Base-by-base conservation (phyloP, 2,113 vertebrate genomes). In the Xiphophorus couchianus region DNA sequence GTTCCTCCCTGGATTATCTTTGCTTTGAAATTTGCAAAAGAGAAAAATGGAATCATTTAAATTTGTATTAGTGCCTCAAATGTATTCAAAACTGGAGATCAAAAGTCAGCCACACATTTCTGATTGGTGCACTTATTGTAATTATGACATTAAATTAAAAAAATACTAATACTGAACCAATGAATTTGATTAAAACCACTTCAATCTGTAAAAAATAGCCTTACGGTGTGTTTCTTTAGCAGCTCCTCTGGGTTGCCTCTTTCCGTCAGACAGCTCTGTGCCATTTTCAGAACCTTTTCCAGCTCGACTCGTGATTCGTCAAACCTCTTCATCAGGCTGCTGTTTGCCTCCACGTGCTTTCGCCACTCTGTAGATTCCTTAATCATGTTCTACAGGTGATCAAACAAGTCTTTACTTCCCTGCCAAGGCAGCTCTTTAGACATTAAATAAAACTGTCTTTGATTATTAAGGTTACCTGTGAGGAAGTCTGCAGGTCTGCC, bases 261-360 rank as follows among this genome's bases (percentile, higher is more conserved):
- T 88, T 99, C 98, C 35, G 94, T 94, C 85, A 98, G 90, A 80
- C 95, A 96, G 71, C 78, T 92, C 88, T 96, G 94, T 9, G 98
- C 96, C 22, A 93, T 92, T 78, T 95, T 95, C 29, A 99, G 95
- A 66, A 97, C 96, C 84, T 97, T 97, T 90, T 99, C 97, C 93
- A 99, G 85, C 87, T 99, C 98, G 5, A 96, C 80, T 54, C 96
- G 95, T 63, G 97, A 99, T 89, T 99, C 97, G 82, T 99, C 97
- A 90, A 99, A 99, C 63, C 97, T 96, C 93, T 97, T 98, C 97
- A 98, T 96, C 75, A 99, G 92, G 81, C 95, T 96, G 84, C 96
- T 98, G 88, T 98, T 99, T 44, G 95, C 95, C 90, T 99, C 97
- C 84, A 96, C 91, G 0, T 96, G 96, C 78, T 96, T 97, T 80